Evolutionary conservation across 2,113 vertebrate species (phyloP).

Genomic region (Strix aluco): DNA sequence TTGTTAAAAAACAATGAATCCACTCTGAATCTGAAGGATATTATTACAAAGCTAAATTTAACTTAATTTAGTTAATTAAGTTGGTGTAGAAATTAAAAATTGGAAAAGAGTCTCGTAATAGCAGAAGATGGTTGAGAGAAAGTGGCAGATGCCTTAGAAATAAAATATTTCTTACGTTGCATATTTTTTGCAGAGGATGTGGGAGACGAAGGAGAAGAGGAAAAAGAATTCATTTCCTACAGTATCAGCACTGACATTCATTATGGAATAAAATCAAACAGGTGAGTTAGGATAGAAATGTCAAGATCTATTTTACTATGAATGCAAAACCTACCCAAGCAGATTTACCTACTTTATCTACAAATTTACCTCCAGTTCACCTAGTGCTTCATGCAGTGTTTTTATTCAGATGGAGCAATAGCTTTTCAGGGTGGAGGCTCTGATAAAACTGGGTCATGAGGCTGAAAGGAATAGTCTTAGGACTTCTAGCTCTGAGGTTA

Average conservation of each 20-base stretch:
- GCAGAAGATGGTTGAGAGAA: neutral
- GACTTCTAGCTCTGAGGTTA: neutral
- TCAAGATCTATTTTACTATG: too few relatives aligned
- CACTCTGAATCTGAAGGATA: neutral
- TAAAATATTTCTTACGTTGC: neutral
- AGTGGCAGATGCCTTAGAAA: neutral
- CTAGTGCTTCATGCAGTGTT: neutral
- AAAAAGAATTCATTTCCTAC: conserved; percentile 95
- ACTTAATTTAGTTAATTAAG: neutral
- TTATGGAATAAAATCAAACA: conserved; percentile 97
- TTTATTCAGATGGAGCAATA: neutral
- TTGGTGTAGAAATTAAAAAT: neutral
- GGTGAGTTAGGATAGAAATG: conserved; percentile 71
- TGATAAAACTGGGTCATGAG: neutral
- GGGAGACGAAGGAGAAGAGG: conserved; percentile 97
- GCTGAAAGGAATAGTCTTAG: neutral
- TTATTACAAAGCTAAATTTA: neutral
- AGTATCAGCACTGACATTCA: conserved; percentile 94
- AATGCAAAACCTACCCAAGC: neutral
- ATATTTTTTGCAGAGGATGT: conserved; percentile 88
- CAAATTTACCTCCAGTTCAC: neutral
- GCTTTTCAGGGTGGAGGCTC: neutral
- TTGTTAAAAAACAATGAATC: neutral
- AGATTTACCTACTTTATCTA: neutral
- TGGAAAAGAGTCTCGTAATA: neutral